Conservation (phyloP, 2,113 vertebrate species). For the Corythornis vintsioides region DNA sequence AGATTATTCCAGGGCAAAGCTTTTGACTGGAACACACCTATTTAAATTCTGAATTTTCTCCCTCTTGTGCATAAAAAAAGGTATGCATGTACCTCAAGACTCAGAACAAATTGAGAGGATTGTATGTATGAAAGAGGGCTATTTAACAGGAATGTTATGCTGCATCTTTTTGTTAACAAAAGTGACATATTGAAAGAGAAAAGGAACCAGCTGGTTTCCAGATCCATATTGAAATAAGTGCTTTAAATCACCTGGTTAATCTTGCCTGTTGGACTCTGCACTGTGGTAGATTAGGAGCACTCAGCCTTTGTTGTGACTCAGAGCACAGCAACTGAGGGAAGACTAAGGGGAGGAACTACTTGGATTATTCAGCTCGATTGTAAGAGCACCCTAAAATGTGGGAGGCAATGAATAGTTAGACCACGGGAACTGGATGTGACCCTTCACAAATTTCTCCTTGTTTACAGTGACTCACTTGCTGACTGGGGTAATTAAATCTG, state of each 20-base stretch:
- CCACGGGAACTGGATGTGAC: background rate
- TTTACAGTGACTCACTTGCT: background rate
- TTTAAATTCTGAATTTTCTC: background rate
- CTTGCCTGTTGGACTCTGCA: background rate
- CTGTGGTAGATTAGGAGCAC: background rate
- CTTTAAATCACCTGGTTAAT: background rate
- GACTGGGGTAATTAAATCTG: background rate
- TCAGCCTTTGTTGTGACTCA: background rate
- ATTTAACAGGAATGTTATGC: background rate
- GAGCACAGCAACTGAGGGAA: background rate
- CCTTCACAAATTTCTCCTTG: background rate
- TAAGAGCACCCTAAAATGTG: background rate
- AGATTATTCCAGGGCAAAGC: background rate
- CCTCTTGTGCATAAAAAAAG: background rate
- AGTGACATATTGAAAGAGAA: background rate
- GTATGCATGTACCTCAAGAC: background rate
- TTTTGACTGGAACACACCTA: background rate
- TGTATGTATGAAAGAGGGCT: background rate
- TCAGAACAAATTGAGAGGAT: background rate
- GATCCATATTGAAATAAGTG: background rate
- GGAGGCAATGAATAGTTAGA: background rate
- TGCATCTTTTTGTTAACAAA: background rate
- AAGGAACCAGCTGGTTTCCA: background rate
- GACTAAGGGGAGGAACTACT: background rate
- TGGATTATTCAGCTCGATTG: background rate